Base-by-base conservation (phyloP, 35 echinoderm and acorn worm genomes). In the Heliocidaris tuberculata region DNA sequence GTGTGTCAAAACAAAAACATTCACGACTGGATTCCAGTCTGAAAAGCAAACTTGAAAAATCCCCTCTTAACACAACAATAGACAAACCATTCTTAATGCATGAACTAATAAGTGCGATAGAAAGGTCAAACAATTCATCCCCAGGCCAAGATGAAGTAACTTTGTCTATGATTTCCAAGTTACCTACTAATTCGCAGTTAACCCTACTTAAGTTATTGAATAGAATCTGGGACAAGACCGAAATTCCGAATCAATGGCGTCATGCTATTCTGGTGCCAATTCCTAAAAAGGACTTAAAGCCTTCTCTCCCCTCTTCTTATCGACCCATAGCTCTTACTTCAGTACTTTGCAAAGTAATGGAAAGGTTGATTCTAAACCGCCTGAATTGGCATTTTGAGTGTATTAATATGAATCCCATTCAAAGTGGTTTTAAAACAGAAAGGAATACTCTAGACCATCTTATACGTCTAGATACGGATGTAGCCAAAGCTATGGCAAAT, bases 311-410 rank as follows among this genome's bases (percentile, higher is more conserved):
- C 31, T 42, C 88, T 7, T 30, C 88, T 32, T 48, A 90, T 90
- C 21, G 88, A 9, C 88, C 88, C 8, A 90, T 4, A 19, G 88
- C 88, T 48, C 47, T 90, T 6, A 48, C 47, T 30, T 30, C 24
- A 30, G 47, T 90, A 30, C 88, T 90, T 42, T 42, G 88, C 47
- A 4, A 90, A 48, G 35, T 90, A 30, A 90, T 90, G 88, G 88
- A 90, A 90, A 90, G 88, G 35, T 30, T 90, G 31, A 32, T 90
- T 47, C 32, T 90, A 48, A 90, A 86, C 85, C 85, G 2, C 7
- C 17, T 86, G 7, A 30, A 27, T 19, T 86, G 85, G 85, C 6
- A 2, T 9, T 86, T 86, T 31, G 31, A 86, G 0, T 9, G 31
- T 4, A 90, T 90, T 48, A 48, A 90, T 19, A 29, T 35, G 13